Percentiles rank a stretch among this genome's conserved stretches.
Evolutionary conservation across 2,113 vertebrate species (phyloP).

Genomic region (Ciconia stormi): DNA sequence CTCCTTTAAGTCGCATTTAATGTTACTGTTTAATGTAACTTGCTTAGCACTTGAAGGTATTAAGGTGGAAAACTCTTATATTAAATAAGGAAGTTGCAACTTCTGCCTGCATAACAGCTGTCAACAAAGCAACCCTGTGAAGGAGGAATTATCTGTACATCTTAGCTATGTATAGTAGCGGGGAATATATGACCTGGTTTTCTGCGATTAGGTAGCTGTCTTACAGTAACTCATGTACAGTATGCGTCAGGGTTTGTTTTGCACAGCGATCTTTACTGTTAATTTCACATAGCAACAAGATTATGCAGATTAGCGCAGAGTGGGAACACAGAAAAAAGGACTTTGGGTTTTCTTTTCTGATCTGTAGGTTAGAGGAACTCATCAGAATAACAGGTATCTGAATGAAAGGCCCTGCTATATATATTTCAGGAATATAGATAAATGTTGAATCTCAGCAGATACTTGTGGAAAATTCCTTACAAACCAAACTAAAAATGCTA

Average conservation of each 20-base stretch:
- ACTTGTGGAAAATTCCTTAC: neutral
- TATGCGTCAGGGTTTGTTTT: neutral
- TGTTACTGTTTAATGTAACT: neutral
- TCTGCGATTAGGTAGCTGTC: neutral
- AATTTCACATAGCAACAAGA: neutral
- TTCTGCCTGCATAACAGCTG: neutral
- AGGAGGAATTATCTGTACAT: neutral
- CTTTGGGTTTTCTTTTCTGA: neutral
- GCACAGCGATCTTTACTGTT: neutral
- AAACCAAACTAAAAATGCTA: neutral
- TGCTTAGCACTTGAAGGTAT: neutral
- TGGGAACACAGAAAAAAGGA: neutral
- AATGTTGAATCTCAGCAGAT: neutral
- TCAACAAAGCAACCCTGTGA: neutral
- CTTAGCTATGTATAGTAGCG: neutral
- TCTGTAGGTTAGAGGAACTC: neutral
- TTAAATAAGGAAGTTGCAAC: neutral
- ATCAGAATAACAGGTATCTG: neutral
- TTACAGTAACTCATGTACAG: neutral
- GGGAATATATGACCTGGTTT: neutral
- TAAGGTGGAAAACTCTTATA: neutral
- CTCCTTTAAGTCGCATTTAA: neutral
- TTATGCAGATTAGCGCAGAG: neutral
- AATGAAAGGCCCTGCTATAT: neutral
- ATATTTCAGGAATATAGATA: neutral